Conservation (phyloP, 2,113 vertebrate species). For the Aptenodytes forsteri region DNA sequence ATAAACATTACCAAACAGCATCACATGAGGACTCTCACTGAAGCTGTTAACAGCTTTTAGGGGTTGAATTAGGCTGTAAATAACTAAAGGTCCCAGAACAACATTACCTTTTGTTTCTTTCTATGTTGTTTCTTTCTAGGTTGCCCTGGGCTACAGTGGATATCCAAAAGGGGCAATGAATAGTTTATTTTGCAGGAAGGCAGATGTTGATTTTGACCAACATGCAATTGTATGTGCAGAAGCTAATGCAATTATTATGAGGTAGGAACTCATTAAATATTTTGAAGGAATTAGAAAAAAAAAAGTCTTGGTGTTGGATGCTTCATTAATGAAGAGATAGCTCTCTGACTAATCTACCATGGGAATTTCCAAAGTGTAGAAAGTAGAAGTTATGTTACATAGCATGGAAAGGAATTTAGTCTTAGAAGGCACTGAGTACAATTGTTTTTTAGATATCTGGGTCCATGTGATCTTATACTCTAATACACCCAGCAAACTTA, state of each 20-base stretch:
- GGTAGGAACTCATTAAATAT: neutral
- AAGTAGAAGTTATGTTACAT: neutral
- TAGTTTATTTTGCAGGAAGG: neutral
- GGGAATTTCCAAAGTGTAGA: neutral
- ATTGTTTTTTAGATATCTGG: neutral
- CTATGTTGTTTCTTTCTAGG: neutral
- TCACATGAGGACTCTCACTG: neutral
- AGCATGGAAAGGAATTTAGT: neutral
- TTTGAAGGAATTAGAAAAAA: neutral
- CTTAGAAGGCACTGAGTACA: neutral
- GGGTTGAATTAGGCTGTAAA: neutral
- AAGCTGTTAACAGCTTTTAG: neutral
- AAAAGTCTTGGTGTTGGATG: neutral
- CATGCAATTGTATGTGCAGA: neutral
- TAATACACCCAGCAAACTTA: neutral
- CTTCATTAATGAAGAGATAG: neutral
- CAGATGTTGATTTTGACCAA: neutral
- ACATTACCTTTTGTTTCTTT: neutral
- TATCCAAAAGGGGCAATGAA: constrained; percentile 6
- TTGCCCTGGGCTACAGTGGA: neutral
- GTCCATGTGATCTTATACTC: neutral
- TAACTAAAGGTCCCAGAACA: neutral
- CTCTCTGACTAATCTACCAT: neutral
- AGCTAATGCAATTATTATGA: constrained; percentile 23
- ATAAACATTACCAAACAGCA: neutral